Conservation (phyloP, 2,888 invertebrate species). For the Rhopalosiphum nymphaeae region DNA sequence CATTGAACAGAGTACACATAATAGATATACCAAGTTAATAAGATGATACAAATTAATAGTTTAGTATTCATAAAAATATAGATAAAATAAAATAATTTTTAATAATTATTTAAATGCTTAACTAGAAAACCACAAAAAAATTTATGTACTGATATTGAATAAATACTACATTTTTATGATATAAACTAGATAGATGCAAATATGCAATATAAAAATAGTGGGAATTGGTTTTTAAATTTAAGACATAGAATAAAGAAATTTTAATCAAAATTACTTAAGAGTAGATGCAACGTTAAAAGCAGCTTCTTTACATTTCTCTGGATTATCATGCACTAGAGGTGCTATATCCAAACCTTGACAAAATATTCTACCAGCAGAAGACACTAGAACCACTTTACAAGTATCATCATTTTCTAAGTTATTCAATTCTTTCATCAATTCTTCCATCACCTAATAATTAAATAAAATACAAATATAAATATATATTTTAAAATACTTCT, state of each 20-base stretch:
- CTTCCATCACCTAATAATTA: conserved; percentile 77
- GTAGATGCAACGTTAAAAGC: conserved; percentile 74
- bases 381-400: conserved; percentile 80
- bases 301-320: conserved; percentile 75
- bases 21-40: not conserved
- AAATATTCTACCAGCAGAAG: conserved; percentile 81
- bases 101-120: not conserved
- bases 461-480: conserved; percentile 53
- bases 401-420: conserved; percentile 76
- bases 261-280: conserved; percentile 76
- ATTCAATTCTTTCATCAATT: conserved; percentile 79
- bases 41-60: not conserved
- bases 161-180: not conserved
- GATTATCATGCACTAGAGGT: conserved; percentile 75
- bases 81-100: not conserved
- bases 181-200: not conserved
- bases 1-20: not conserved
- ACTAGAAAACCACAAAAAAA: not conserved
- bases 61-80: not conserved
- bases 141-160: not conserved
- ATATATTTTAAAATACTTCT: not conserved
- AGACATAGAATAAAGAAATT: not conserved
- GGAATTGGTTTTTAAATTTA: not conserved
- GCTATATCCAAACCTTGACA: conserved; percentile 88
- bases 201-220: not conserved